Evolutionary conservation across 53 echinoderm and acorn worm species (phyloP), one percentile per base, ranked within the genome.

Genomic region (Stichopus horrens): DNA sequence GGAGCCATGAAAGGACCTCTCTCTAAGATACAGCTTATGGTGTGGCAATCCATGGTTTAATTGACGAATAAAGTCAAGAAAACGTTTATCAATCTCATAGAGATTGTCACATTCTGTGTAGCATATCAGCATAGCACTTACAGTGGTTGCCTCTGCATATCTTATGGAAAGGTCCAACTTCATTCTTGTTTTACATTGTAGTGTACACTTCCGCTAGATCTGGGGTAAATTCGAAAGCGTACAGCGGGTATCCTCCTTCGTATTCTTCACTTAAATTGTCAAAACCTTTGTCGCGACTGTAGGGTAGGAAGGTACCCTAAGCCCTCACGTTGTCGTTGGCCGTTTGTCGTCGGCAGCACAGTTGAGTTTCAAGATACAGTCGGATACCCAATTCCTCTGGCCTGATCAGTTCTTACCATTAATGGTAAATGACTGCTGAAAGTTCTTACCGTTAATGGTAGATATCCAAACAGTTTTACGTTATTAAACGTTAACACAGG

Each of bases 171-270:
- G 65, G n/a, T 77, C 57, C 57, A 74, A 77, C 75, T 86, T 8
- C 90, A 86, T 53, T 86, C 77, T 21, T 86, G 60, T 16, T 91
- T 86, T 2, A 88, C 59, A 65, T 90, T 95, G 54, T 89, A 93
- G 57, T 95, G 95, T 18, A 85, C 88, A 0, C 91, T 9, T 89
- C 52, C 0, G 93, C 92, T 9, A 95, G 54, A 55, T 95, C 95
- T 8, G 93, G 90, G 10, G 93, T 89, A n/a, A 95, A 23, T 77
- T 95, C 95, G 82, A 93, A 95, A 0, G 86, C 86, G 51, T 82
- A 90, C 54, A 90, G 37, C 21, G 86, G 66, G 23, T 21, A 86
- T 6, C 90, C 90, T 77, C 55, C 23, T 5, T 76, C 76, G 7
- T 76, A 76, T 2, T 37, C 76, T 20, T 76, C 19, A 5, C 76